phyloP scores from a whole-genome alignment of 2,888 invertebrate genomes.

The Lymantria monacha region DNA sequence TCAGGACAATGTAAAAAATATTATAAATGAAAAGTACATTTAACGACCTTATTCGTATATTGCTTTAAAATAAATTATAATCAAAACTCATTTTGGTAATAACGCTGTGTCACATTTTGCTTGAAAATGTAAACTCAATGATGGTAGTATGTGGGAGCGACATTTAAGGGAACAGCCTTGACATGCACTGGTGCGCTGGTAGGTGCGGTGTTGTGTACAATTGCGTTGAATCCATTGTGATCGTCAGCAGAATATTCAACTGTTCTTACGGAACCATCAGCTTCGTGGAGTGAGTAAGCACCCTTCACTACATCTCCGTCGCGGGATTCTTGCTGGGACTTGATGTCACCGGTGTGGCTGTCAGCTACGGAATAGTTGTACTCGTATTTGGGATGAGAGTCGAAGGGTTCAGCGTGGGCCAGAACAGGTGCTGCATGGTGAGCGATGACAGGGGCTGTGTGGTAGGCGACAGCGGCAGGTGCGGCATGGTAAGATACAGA shows the following conservation, averaged over 20 bases:
- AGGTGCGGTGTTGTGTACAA: constrained; percentile 53
- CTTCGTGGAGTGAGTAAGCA: constrained; percentile 70
- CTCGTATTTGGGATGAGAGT: constrained; percentile 63
- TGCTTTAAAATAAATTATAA: constrained; percentile 38
- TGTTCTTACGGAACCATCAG: constrained; percentile 73
- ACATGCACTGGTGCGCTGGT: constrained; percentile 36
- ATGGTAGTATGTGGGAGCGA: constrained; percentile 58
- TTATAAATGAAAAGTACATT: background rate
- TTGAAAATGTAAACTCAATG: constrained; percentile 30
- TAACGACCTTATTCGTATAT: constrained; percentile 39
- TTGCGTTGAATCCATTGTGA: constrained; percentile 66
- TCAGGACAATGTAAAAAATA: too few relatives aligned
- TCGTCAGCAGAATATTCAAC: constrained; percentile 73
- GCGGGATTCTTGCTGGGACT: constrained; percentile 69
- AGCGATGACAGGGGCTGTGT: constrained; percentile 27
- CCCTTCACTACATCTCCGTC: constrained; percentile 76
- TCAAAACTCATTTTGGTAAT: constrained; percentile 31
- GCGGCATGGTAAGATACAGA: constrained; percentile 25
- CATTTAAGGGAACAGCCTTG: constrained; percentile 42
- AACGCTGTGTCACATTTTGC: constrained; percentile 1
- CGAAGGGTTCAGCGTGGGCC: constrained; percentile 10
- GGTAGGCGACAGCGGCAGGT: constrained; percentile 13
- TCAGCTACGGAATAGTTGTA: constrained; percentile 77
- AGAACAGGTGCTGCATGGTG: constrained; percentile 20
- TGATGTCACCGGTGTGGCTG: constrained; percentile 76